phyloP scores from a whole-genome alignment of 2,888 invertebrate genomes.

The Harpalus rubripes region DNA sequence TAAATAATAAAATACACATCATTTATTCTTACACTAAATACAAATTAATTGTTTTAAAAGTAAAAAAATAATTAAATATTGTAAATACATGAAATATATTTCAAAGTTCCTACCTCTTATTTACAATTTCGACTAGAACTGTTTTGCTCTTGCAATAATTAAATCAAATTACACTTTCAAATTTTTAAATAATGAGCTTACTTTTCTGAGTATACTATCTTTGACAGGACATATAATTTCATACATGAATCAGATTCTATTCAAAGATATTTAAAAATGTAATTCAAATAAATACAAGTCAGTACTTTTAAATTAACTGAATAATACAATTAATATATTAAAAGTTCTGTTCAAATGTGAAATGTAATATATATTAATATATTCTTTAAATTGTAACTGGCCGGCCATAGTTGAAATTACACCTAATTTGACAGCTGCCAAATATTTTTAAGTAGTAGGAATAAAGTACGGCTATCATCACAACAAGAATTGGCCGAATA shows the following conservation, averaged over 20 bases:
- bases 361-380: conserved; percentile 24
- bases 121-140: conserved; percentile 67
- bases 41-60: conserved; percentile 56
- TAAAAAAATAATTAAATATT: conserved; percentile 62
- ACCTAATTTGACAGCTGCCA: conserved; percentile 54
- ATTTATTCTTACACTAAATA: conserved; percentile 60
- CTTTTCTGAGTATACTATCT: conserved; percentile 47
- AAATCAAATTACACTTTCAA: conserved; percentile 58
- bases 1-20: conserved; percentile 61
- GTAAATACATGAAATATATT: conserved; percentile 65
- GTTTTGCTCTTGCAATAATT: conserved; percentile 61
- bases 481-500: conserved; percentile 31
- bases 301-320: conserved; percentile 34
- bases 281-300: conserved; percentile 45
- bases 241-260: conserved; percentile 28
- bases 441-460: conserved; percentile 48
- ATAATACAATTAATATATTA: conserved; percentile 27
- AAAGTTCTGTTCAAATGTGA: conserved; percentile 39
- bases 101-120: conserved; percentile 62
- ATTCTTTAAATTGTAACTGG: conserved; percentile 22
- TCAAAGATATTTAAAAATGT: conserved; percentile 33
- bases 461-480: conserved; percentile 50
- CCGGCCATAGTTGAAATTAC: conserved; percentile 43
- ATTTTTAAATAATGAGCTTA: conserved; percentile 33
- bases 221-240: conserved; percentile 41